These are phyloP conservation scores for Entelurus aequoreus DNA, from an alignment of 2,113 vertebrate genomes.

Conservation along the genomic window DNA sequence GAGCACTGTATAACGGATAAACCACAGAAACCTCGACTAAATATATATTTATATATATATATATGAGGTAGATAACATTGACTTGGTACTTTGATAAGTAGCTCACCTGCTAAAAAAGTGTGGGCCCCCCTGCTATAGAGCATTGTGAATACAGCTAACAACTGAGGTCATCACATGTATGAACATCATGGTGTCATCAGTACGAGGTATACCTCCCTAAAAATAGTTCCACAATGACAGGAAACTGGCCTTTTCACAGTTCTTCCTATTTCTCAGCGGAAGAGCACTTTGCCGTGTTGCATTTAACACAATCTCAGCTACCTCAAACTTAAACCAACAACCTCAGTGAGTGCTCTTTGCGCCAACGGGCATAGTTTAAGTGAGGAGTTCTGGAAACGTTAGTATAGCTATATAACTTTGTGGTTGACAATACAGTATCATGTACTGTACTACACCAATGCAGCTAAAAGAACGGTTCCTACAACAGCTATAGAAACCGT, in stretches of 20 bases:
- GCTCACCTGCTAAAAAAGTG: too few species aligned
- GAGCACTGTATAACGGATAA: too few species aligned
- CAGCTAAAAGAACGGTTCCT: neutral
- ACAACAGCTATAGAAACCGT: neutral
- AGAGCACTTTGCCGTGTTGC: constrained; percentile 20
- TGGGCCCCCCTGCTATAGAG: neutral
- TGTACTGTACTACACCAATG: neutral
- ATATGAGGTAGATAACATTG: too few species aligned
- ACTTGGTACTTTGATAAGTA: too few species aligned
- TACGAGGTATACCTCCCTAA: neutral
- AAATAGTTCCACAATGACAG: constrained; percentile 34
- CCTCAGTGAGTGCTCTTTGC: constrained; percentile 16
- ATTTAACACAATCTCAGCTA: constrained; percentile 30
- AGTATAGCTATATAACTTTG: neutral
- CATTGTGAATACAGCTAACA: neutral
- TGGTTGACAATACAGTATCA: neutral
- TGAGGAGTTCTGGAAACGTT: neutral
- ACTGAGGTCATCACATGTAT: neutral
- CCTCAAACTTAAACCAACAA: neutral
- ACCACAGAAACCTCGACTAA: too few species aligned
- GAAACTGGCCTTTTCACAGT: constrained; percentile 48
- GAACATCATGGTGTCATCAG: neutral
- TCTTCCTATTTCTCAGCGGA: constrained; percentile 54
- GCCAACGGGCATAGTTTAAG: neutral
- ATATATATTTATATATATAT: too few species aligned